Evolutionary conservation across 2,888 invertebrate genomes (phyloP).

Genomic region (Pasiphila rectangulata): DNA sequence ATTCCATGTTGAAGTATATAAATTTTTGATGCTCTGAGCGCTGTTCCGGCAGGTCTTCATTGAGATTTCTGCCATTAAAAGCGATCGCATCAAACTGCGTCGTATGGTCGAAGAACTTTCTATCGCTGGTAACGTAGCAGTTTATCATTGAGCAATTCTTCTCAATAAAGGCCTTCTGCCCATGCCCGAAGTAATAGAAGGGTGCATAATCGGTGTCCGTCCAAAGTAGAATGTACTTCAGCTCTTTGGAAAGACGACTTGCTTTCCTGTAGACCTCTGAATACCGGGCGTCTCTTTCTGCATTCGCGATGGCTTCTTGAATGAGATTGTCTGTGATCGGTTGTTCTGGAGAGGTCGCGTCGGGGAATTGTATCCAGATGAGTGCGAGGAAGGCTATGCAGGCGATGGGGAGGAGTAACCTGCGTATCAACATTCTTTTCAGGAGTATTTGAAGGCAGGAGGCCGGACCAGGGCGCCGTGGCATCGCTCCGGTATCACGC

Average conservation of each 20-base stretch:
- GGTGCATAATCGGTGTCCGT: constrained; percentile 51
- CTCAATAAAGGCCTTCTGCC: constrained; percentile 55
- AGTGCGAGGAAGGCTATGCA: constrained; percentile 48
- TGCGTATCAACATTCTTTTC: constrained; percentile 44
- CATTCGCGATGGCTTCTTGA: constrained; percentile 56
- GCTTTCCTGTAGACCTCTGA: constrained; percentile 56
- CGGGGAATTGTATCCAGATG: constrained; percentile 46
- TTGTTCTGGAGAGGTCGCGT: constrained; percentile 18
- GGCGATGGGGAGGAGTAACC: constrained; percentile 48
- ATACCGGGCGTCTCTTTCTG: constrained; percentile 53
- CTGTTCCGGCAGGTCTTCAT: constrained; percentile 41
- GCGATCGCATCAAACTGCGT: constrained; percentile 60
- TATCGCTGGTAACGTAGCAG: constrained; percentile 59
- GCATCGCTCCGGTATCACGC: constrained; percentile 39
- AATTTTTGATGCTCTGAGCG: constrained; percentile 61
- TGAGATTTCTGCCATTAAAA: constrained; percentile 60
- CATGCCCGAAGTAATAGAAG: constrained; percentile 50
- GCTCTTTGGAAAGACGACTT: constrained; percentile 44
- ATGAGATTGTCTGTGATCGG: constrained; percentile 40
- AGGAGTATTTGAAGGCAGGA: constrained; percentile 22
- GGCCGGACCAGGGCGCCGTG: constrained; percentile 15
- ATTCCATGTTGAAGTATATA: constrained; percentile 66
- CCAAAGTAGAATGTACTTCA: constrained; percentile 66
- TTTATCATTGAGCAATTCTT: constrained; percentile 60
- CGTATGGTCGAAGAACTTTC: constrained; percentile 48